Percentiles rank a stretch among this genome's conserved stretches.
Evolutionary conservation across 2,888 invertebrate species (phyloP).

Genomic region (Chrysodeixis includens): DNA sequence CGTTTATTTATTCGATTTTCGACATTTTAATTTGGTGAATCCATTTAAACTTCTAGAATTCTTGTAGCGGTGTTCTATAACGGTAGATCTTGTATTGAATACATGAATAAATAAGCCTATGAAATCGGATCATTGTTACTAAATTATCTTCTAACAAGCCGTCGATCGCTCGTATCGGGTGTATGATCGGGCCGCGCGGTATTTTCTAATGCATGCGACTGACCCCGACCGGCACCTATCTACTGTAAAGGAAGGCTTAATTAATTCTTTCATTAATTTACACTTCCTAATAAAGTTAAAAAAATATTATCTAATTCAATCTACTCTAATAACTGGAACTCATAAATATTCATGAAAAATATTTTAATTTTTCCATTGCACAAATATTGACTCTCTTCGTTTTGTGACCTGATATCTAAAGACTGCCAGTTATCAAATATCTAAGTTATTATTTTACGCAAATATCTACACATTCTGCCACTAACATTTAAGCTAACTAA

Average conservation of each 20-base stretch:
- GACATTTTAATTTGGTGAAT: conserved; percentile 13
- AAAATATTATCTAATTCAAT: conserved; percentile 2
- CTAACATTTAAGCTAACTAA: too few relatives aligned
- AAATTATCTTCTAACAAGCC: conserved; percentile 8
- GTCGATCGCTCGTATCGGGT: conserved; percentile 2
- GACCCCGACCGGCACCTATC: conserved; percentile 3
- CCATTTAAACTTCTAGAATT: conserved; percentile 8
- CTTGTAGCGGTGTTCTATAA: conserved; percentile 6
- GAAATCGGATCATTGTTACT: conserved; percentile 8
- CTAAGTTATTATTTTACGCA: too few relatives aligned
- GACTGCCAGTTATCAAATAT: neutral
- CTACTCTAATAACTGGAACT: neutral
- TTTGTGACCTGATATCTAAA: neutral
- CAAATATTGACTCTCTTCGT: neutral
- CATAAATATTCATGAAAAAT: neutral
- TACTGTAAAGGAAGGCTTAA: conserved; percentile 1
- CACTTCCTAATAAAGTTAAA: neutral
- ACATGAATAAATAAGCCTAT: conserved; percentile 6
- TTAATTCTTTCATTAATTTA: conserved; percentile 2
- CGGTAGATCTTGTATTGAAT: conserved; percentile 7
- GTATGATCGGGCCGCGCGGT: conserved; percentile 5
- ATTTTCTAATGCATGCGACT: conserved; percentile 1
- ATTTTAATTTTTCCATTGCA: too few relatives aligned
- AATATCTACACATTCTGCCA: too few relatives aligned
- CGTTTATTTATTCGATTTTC: conserved; percentile 22